Conservation (phyloP, 2,113 vertebrate genomes). For the Psilopsiagon aymara region DNA sequence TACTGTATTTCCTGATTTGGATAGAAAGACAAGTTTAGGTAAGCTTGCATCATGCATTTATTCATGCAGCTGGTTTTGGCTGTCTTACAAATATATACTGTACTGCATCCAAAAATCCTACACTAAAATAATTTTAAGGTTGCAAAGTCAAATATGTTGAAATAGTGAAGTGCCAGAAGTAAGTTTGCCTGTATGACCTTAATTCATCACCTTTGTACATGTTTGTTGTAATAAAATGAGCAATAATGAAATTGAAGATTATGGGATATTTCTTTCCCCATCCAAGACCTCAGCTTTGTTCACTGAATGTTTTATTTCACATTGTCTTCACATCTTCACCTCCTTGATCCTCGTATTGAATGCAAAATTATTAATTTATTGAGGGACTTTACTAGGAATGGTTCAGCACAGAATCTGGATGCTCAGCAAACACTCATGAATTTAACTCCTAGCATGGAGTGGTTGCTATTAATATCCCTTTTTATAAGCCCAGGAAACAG, state of each 20-base stretch:
- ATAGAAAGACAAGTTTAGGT: background rate
- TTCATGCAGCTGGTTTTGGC: slow-evolving; percentile 6
- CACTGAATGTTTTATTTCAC: background rate
- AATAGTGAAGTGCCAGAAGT: background rate
- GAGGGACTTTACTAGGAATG: background rate
- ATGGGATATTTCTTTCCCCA: background rate
- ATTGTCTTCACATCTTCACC: background rate
- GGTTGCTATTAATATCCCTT: background rate
- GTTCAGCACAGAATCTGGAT: background rate
- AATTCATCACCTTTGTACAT: background rate
- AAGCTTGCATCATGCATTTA: background rate
- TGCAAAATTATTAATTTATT: background rate
- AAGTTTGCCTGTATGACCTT: background rate
- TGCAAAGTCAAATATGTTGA: background rate
- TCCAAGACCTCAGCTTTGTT: background rate
- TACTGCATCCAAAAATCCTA: background rate
- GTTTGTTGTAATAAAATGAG: background rate
- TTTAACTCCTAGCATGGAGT: background rate
- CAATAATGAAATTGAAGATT: background rate
- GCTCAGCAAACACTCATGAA: background rate
- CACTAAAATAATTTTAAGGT: background rate
- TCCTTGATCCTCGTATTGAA: background rate
- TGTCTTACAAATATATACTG: background rate
- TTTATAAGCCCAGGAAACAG: background rate
- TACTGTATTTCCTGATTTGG: background rate